Evolutionary conservation across 2,113 vertebrate genomes (phyloP).

Genomic region (Hirundichthys speculiger): DNA sequence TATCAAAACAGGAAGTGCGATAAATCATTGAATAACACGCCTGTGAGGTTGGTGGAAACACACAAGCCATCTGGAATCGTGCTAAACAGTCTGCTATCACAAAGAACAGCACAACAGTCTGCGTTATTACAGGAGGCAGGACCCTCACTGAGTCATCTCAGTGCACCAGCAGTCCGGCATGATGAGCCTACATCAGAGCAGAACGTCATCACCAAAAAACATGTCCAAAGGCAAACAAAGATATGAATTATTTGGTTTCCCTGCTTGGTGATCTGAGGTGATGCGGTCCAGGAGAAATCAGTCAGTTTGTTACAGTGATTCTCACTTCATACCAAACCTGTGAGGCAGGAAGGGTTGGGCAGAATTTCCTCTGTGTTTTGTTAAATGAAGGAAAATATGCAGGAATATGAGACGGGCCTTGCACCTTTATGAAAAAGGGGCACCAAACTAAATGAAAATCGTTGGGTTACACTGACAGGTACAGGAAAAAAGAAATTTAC

Average conservation of each 20-base stretch:
- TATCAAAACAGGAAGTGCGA: conserved; percentile 63
- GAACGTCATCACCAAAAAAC: conserved; percentile 46
- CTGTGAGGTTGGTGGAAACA: conserved; percentile 31
- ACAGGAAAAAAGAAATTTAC: neutral
- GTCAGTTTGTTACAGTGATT: conserved; percentile 3
- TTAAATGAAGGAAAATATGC: too few relatives aligned
- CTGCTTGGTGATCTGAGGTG: too few relatives aligned
- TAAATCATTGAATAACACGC: conserved; percentile 63
- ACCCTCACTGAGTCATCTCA: conserved; percentile 12
- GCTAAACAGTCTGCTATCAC: conserved; percentile 45
- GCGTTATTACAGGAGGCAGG: conserved; percentile 30
- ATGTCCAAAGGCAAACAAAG: conserved; percentile 3
- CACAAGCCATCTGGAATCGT: conserved; percentile 38
- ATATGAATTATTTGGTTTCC: too few relatives aligned
- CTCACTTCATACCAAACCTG: neutral
- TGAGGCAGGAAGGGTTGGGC: neutral
- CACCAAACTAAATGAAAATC: conserved; percentile 3
- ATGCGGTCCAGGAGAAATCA: too few relatives aligned
- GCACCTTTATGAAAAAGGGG: neutral
- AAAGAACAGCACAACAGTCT: conserved; percentile 22
- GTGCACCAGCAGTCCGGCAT: conserved; percentile 17
- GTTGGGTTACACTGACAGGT: neutral
- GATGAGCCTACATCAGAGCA: neutral
- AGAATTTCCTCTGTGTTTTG: neutral
- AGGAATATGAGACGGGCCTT: too few relatives aligned